Base-by-base conservation (phyloP, 2,888 invertebrate species). In the Melolontha melolontha region DNA sequence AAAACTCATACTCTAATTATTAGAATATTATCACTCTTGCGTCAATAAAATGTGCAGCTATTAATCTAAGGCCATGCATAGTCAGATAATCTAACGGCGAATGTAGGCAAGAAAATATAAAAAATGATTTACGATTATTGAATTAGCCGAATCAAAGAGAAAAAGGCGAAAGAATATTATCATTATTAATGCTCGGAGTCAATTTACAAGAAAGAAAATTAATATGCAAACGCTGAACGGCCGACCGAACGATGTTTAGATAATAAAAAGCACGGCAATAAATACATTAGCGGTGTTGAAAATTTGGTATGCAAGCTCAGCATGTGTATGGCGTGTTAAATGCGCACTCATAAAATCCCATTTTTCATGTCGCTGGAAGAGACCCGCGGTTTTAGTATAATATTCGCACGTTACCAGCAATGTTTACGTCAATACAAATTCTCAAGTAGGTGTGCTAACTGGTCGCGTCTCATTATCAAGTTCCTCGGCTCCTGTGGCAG, bases 221-320 rank as follows among this genome's bases (percentile, higher is more conserved):
- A 73, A 72, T 70, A 71, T 73, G 70, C 70, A 72, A 73, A 72
- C 71, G 64, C 55, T 11, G 29, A 54, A 27, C 66, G 51, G 63
- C 12, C 57, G 70, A 67, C 63, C 67, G 68, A 64, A 63, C 66
- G 65, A 67, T 71, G 69, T 72, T 71, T 72, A 70, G 70, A 68
- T 69, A 70, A 69, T 67, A 70, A 73, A 71, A 72, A 73, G 63
- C 69, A 69, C 70, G 67, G 71, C 68, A 73, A 75, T 75, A 75
- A 76, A 76, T 75, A 75, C 47, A 75, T 72, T 74, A 72, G 67
- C 64, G 66, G 75, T 72, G 75, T 75, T 75, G 75, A 75, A 75
- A 77, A 76, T 75, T 72, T 69, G 72, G 73, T 74, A 74, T 72
- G 74, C 73, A 71, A 67, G 69, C 74, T 55, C 75, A 74, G 75